Percentiles rank a stretch among this genome's conserved stretches.
Conservation (phyloP, 2,113 vertebrate genomes). For the Bostrychus sinensis region DNA sequence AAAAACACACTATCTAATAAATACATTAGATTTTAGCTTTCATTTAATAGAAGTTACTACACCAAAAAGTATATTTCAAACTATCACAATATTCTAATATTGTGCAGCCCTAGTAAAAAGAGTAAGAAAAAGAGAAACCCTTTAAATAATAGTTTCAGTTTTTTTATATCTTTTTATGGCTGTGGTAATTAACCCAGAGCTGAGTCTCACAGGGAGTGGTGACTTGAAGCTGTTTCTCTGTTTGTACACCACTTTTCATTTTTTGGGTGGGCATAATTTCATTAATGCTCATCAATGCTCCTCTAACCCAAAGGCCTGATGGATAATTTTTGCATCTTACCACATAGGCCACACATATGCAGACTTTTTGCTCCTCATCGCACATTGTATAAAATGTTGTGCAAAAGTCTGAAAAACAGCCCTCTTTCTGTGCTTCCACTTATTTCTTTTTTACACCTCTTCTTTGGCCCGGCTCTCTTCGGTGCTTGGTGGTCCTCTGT, state of each 20-base stretch:
- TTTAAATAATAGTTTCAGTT: too few species aligned
- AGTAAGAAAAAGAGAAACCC: too few species aligned
- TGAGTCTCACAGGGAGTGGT: too few species aligned
- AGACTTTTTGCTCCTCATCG: constrained; percentile 36
- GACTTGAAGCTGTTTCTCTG: constrained; percentile 32
- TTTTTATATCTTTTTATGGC: too few species aligned
- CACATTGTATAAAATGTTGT: constrained; percentile 33
- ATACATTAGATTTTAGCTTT: too few species aligned
- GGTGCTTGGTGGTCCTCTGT: constrained; percentile 6
- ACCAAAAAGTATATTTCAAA: too few species aligned
- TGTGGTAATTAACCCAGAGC: too few species aligned
- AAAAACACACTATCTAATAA: too few species aligned
- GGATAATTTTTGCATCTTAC: constrained; percentile 64
- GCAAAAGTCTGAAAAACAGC: constrained; percentile 42
- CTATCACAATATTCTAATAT: too few species aligned
- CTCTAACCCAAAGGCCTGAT: constrained; percentile 51
- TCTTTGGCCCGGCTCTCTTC: constrained; percentile 3
- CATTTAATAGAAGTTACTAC: too few species aligned
- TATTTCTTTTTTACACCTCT: constrained; percentile 4
- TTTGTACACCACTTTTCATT: constrained; percentile 43
- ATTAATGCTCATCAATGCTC: constrained; percentile 69
- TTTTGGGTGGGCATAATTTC: constrained; percentile 52
- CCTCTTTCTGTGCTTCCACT: neutral
- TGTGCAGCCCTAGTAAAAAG: too few species aligned
- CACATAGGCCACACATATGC: constrained; percentile 54